Evolutionary conservation across 2,888 invertebrate species (phyloP), one percentile per base, ranked within the genome.

Genomic region (Polyommatus iphigenia): DNA sequence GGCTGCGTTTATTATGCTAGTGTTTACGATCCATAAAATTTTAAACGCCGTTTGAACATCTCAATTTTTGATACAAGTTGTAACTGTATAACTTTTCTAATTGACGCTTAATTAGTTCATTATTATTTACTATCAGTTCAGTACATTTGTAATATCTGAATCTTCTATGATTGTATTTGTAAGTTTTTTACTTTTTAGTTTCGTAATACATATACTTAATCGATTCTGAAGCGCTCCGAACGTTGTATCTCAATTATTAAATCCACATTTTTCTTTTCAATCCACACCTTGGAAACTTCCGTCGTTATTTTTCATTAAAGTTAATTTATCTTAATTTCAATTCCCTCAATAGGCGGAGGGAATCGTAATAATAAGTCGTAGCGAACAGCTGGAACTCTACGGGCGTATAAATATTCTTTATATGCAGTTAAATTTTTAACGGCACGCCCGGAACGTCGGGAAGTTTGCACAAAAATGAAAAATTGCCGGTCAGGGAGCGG

Each of bases 401-500:
- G 83, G 83, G 84, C 84, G 87, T 91, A 94, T 93, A 92, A 93
- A 93, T 93, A 91, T 91, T 90, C 89, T 93, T 93, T 94, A 93
- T 92, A 93, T 93, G 93, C 92, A 93, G 91, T 93, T 89, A 93
- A 92, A 93, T 89, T 93, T 82, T 85, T 87, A 86, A 89, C 86
- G 87, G 86, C 87, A 87, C 87, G 85, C 87, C 85, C 86, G 84
- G 86, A 90, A 91, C 89, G 91, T 90, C 87, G 88, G 88, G 89
- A 93, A 93, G 87, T 92, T 92, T 90, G 90, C 87, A 89, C 88
- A 89, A 90, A 92, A 91, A 93, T 94, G 92, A 94, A 91, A 94
- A 92, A 94, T 94, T 92, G 90, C 93, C 90, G 94, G 94, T 94
- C 94, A 94, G 92, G 92, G 92, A 90, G 90, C 89, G 88, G 88